Conservation (phyloP, 2,888 invertebrate species). For the Lasioglossum marginatum region DNA sequence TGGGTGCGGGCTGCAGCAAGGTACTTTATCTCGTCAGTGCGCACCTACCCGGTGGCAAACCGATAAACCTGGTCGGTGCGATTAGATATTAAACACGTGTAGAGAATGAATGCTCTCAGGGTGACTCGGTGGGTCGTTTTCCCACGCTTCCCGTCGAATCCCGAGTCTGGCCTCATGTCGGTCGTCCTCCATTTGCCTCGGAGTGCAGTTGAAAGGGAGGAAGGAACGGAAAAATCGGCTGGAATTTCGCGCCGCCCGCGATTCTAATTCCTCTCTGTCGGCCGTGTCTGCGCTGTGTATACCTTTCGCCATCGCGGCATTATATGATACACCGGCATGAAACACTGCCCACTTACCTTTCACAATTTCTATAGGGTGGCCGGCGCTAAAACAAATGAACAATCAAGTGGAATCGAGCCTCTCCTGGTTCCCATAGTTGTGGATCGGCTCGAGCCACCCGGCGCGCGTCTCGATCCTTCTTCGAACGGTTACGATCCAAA, state of each 20-base stretch:
- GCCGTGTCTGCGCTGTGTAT: conserved; percentile 10
- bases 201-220: neutral
- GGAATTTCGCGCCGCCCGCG: conserved; percentile 58
- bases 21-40: neutral
- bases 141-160: conserved; percentile 53
- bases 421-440: neutral
- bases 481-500: conserved; percentile 22
- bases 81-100: conserved; percentile 29
- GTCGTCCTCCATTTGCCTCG: conserved; percentile 33
- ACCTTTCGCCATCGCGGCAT: conserved; percentile 58
- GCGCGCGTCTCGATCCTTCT: conserved; percentile 6
- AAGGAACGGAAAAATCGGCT: conserved; percentile 16
- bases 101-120: neutral
- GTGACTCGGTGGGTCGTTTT: conserved; percentile 46
- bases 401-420: neutral
- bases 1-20: neutral
- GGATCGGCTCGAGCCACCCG: neutral
- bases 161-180: neutral
- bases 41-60: neutral
- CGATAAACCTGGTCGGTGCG: neutral
- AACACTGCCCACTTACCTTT: conserved; percentile 56
- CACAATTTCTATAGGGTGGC: conserved; percentile 52
- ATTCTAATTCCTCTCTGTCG: conserved; percentile 54
- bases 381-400: conserved; percentile 27
- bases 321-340: conserved; percentile 43